Evolutionary conservation across 2,113 vertebrate genomes (phyloP).

Genomic region (Azemiops feae): DNA sequence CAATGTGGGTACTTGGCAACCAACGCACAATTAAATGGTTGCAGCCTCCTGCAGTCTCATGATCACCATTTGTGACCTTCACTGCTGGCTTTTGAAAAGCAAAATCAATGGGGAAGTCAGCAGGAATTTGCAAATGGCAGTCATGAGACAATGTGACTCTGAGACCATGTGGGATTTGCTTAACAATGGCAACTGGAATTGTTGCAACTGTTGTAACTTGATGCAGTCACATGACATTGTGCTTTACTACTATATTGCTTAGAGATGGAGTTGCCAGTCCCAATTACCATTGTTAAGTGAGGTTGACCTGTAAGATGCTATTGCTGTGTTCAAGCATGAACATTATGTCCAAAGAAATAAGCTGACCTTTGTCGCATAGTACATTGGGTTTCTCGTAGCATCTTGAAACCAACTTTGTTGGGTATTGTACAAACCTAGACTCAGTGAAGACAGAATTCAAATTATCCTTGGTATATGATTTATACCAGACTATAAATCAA

Average conservation of each 20-base stretch:
- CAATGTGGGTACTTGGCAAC: background rate
- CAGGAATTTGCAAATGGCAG: background rate
- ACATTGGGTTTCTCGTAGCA: background rate
- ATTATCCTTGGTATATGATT: background rate
- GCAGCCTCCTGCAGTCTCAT: background rate
- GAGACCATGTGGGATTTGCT: background rate
- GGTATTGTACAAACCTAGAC: background rate
- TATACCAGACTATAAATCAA: background rate
- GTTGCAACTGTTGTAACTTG: background rate
- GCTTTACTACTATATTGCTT: background rate
- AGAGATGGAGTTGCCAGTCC: background rate
- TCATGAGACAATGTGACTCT: background rate
- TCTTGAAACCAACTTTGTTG: background rate
- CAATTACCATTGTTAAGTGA: background rate
- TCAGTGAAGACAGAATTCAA: background rate
- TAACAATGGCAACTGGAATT: background rate
- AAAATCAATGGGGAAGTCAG: background rate
- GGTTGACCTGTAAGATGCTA: background rate
- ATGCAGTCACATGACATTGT: background rate
- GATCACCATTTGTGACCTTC: background rate
- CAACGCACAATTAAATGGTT: background rate
- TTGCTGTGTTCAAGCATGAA: background rate
- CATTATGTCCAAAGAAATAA: background rate
- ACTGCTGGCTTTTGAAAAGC: background rate
- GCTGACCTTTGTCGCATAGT: background rate